Evolutionary conservation across 2,888 invertebrate genomes (phyloP).

Genomic region (Drosophila vallismaia): DNA sequence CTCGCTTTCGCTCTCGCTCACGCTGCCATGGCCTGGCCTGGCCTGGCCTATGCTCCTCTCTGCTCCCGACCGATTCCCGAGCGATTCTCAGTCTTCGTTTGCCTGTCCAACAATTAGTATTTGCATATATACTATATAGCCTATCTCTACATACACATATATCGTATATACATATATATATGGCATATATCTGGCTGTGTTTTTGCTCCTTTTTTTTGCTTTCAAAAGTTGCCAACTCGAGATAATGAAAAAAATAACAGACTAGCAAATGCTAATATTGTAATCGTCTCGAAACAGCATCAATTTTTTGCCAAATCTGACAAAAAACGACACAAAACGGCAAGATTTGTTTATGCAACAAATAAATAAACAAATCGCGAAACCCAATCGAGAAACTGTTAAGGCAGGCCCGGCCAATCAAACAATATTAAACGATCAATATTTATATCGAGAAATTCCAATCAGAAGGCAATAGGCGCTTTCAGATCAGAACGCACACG

Average conservation of each 20-base stretch:
- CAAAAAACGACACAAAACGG: neutral
- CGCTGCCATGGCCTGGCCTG: neutral
- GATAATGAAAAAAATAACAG: slow-evolving; percentile 3
- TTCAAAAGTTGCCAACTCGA: slow-evolving; percentile 12
- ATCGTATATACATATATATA: neutral
- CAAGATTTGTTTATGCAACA: slow-evolving; percentile 4
- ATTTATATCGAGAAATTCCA: neutral
- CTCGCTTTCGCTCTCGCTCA: no score
- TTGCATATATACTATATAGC: slow-evolving; percentile 21
- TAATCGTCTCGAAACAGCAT: no score
- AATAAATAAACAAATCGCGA: slow-evolving; percentile 8
- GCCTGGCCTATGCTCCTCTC: slow-evolving; percentile 1
- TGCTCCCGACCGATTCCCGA: slow-evolving; percentile 23
- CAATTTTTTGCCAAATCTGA: no score
- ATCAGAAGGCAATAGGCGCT: neutral
- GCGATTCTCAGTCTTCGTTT: slow-evolving; percentile 32
- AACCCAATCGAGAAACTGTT: slow-evolving; percentile 5
- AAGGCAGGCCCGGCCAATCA: slow-evolving; percentile 12
- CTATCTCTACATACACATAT: neutral
- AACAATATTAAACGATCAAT: neutral
- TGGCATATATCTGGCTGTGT: slow-evolving; percentile 1
- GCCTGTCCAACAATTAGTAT: slow-evolving; percentile 38
- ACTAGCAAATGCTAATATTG: neutral
- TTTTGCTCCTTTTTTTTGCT: slow-evolving; percentile 3
- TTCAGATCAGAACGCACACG: neutral